These are phyloP conservation scores for Ciconia nigra DNA, from an alignment of 2,797 vertebrate species.

Conservation along the genomic window DNA sequence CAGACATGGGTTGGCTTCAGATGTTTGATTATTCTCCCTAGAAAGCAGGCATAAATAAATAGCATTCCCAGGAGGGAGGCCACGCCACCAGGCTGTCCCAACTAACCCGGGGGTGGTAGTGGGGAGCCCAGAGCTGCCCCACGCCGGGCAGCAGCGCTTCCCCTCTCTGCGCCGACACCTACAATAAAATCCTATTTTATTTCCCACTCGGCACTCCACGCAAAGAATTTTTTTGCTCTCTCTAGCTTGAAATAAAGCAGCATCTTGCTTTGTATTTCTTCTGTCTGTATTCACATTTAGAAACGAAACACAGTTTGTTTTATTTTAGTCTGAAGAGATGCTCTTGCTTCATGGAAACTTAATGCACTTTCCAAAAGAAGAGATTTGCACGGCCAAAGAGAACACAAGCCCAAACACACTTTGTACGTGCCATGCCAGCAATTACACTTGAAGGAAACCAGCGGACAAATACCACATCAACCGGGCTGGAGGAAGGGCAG, in stretches of 20 bases:
- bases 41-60: neutral
- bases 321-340: neutral
- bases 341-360: neutral
- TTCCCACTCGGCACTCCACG: neutral
- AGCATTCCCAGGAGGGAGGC: neutral
- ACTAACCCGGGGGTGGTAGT: neutral
- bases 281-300: neutral
- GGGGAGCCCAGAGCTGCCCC: neutral
- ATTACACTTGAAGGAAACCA: neutral
- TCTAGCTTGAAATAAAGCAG: neutral
- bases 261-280: neutral
- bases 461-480: neutral
- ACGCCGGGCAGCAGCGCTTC: no score
- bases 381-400: neutral
- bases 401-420: neutral
- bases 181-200: neutral
- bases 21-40: neutral
- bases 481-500: neutral
- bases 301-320: neutral
- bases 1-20: neutral
- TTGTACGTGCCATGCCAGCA: rapidly evolving
- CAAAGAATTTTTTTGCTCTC: neutral
- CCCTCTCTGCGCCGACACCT: rapidly evolving
- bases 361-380: neutral
- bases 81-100: neutral